Evolutionary conservation across 2,113 vertebrate species (phyloP).

Genomic region (Campylorhamphus procurvoides): DNA sequence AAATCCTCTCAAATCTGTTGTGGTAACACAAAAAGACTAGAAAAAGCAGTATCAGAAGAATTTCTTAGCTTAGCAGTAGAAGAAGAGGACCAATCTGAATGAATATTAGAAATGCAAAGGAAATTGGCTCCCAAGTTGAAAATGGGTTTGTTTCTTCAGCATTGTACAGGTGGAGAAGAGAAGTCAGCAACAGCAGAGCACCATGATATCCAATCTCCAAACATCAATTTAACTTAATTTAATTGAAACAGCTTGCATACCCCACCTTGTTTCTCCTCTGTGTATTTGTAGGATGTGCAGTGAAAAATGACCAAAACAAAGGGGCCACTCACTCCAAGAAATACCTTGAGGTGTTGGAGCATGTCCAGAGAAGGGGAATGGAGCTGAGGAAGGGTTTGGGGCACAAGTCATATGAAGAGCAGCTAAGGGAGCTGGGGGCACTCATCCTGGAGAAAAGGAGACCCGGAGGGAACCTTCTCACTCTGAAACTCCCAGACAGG

Average conservation of each 20-base stretch:
- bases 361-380: rapidly evolving
- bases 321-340: not conserved
- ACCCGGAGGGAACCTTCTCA: not conserved
- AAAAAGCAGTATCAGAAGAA: not conserved
- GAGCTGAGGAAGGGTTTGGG: not conserved
- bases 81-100: not conserved
- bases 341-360: rapidly evolving
- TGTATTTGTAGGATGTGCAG: rapidly evolving
- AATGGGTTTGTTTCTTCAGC: not conserved
- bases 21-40: not conserved
- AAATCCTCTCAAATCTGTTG: rapidly evolving
- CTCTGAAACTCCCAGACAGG: not conserved
- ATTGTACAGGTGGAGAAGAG: not conserved
- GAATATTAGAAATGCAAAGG: not conserved
- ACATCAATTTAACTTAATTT: not conserved
- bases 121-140: not conserved
- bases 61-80: not conserved
- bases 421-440: not conserved
- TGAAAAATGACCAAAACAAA: not conserved
- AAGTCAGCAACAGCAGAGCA: not conserved
- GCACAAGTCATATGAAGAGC: not conserved
- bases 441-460: not conserved
- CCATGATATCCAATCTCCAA: rapidly evolving
- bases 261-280: not conserved
- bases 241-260: rapidly evolving